Evolutionary conservation across 2,797 vertebrate genomes (phyloP).

Genomic region (Odontamblyopus rebecca): DNA sequence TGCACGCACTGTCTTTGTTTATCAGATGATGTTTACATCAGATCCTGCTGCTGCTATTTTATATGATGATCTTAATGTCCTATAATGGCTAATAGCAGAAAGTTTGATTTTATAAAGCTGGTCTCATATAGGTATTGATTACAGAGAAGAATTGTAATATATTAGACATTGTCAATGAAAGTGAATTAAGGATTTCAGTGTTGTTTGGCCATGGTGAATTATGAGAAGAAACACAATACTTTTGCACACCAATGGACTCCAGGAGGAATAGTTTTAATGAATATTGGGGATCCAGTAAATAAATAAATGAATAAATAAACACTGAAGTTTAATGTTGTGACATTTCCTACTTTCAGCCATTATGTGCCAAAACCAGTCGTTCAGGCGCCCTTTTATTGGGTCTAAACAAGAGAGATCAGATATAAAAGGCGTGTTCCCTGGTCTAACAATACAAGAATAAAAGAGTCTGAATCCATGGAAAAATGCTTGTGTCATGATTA

Average conservation of each 20-base stretch:
- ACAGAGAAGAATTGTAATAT: too few species aligned
- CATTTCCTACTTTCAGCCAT: not conserved
- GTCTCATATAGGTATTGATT: not conserved
- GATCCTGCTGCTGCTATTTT: too few species aligned
- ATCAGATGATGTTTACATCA: not conserved
- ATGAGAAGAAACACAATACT: too few species aligned
- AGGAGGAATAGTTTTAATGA: too few species aligned
- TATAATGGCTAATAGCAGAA: too few species aligned
- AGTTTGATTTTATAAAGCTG: not conserved
- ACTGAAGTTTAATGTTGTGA: not conserved
- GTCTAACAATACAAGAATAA: not conserved
- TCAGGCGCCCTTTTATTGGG: not conserved
- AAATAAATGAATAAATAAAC: not conserved
- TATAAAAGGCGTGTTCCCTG: not conserved
- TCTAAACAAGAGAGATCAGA: not conserved
- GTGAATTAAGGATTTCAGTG: too few species aligned
- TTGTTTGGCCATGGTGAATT: too few species aligned
- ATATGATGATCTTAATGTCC: too few species aligned
- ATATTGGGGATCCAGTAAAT: too few species aligned
- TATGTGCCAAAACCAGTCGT: not conserved
- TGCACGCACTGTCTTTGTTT: not conserved
- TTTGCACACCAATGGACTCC: too few species aligned
- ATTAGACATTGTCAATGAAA: too few species aligned
- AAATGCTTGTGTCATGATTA: slow-evolving; percentile 1
- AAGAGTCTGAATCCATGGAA: slow-evolving; percentile 10